Evolutionary conservation across 1,140 invertebrate genomes (phyloP).

Genomic region (Drosophila parvula): DNA sequence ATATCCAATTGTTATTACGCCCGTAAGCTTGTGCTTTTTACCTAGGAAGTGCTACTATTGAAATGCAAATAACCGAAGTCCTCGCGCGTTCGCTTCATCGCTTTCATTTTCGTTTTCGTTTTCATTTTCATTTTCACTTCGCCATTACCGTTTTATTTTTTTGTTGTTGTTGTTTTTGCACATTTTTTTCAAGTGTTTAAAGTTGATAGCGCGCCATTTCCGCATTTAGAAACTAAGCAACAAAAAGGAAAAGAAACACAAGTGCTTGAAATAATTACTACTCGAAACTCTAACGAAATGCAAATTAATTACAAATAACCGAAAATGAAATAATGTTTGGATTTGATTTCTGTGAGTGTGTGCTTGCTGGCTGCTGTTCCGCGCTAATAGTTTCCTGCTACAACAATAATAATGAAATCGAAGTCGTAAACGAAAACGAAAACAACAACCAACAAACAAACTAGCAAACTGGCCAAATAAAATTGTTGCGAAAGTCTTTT

Average conservation of each 20-base stretch:
- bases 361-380: constrained; percentile 40
- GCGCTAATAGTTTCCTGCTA: constrained; percentile 69
- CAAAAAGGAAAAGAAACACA: constrained; percentile 18
- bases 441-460: constrained; percentile 19
- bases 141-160: constrained; percentile 34
- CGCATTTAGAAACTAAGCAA: constrained; percentile 57
- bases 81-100: constrained; percentile 3
- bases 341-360: constrained; percentile 35
- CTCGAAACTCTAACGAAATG: constrained; percentile 64
- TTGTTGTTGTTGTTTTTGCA: background rate
- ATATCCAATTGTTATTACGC: background rate
- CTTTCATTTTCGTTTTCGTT: background rate
- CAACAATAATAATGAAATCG: constrained; percentile 38
- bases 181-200: constrained; percentile 35
- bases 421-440: constrained; percentile 1
- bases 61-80: background rate
- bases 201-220: constrained; percentile 58
- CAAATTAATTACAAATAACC: constrained; percentile 67
- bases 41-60: constrained; percentile 22
- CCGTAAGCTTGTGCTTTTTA: constrained; percentile 7
- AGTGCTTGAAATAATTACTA: constrained; percentile 41
- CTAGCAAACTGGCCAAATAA: constrained; percentile 41
- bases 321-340: constrained; percentile 26
- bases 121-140: constrained; percentile 6
- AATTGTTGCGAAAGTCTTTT: constrained; percentile 52